These are phyloP conservation scores for Sipha flava DNA, from an alignment of 1,140 invertebrate genomes.

Conservation along the genomic window DNA sequence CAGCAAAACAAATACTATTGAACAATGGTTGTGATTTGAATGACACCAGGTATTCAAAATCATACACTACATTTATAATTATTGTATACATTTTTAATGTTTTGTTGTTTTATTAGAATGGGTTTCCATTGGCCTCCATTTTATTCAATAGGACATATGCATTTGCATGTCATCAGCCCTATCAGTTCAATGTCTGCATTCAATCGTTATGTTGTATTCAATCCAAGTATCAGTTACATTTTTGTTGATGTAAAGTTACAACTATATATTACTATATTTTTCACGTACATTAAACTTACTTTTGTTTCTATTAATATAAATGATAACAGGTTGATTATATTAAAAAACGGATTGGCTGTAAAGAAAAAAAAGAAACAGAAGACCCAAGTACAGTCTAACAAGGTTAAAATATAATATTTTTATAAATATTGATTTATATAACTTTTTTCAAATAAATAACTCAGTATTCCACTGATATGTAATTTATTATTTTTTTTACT, in stretches of 20 bases:
- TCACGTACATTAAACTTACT: not conserved
- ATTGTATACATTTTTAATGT: not conserved
- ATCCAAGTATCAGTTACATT: not conserved
- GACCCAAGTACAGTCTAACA: not conserved
- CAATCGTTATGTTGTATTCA: not conserved
- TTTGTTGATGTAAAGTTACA: conserved; percentile 11
- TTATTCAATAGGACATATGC: conserved; percentile 70
- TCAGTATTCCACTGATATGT: no score
- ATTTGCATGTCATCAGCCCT: conserved; percentile 79
- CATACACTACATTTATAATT: not conserved
- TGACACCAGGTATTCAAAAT: not conserved
- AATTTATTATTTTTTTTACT: no score
- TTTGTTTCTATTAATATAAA: not conserved
- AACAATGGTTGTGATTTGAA: conserved; percentile 6
- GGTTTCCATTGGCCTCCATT: conserved; percentile 92
- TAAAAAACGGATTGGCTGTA: not conserved
- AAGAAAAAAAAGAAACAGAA: not conserved
- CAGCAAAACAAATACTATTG: not conserved
- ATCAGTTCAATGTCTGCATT: conserved; percentile 58
- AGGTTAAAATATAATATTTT: not conserved
- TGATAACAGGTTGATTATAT: conserved; percentile 1
- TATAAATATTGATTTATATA: no score
- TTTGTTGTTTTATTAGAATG: conserved; percentile 46
- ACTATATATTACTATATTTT: not conserved
- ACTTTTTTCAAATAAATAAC: no score